These are phyloP conservation scores for Tragopan temminckii DNA, from an alignment of 2,797 vertebrate species.

Conservation along the genomic window DNA sequence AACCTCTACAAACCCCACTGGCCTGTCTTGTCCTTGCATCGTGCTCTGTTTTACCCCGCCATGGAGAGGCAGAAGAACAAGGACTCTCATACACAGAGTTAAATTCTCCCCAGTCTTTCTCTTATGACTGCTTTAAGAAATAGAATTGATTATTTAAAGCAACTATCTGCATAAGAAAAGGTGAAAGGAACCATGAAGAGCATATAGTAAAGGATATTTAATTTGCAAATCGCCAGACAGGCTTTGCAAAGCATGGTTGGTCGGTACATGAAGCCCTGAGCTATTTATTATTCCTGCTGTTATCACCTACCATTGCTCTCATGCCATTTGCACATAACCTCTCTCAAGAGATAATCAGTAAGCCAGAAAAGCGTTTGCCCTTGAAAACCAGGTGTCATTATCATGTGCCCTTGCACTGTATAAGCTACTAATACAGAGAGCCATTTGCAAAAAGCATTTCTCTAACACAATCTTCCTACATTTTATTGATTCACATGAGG, in stretches of 20 bases:
- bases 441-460: neutral
- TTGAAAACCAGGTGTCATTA: neutral
- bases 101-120: neutral
- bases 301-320: neutral
- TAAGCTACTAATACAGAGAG: neutral
- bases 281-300: neutral
- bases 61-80: neutral
- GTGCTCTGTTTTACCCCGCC: neutral
- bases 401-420: neutral
- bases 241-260: neutral
- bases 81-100: neutral
- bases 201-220: neutral
- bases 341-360: neutral
- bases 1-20: neutral
- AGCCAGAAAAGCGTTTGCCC: neutral
- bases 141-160: neutral
- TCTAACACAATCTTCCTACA: neutral
- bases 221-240: neutral
- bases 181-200: neutral
- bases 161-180: neutral
- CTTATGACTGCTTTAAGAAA: neutral
- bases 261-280: neutral
- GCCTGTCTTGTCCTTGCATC: neutral
- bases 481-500: conserved; percentile 1
- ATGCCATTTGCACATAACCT: neutral